Base-by-base conservation (phyloP, 2,113 vertebrate genomes). In the Poeciliopsis retropinna region DNA sequence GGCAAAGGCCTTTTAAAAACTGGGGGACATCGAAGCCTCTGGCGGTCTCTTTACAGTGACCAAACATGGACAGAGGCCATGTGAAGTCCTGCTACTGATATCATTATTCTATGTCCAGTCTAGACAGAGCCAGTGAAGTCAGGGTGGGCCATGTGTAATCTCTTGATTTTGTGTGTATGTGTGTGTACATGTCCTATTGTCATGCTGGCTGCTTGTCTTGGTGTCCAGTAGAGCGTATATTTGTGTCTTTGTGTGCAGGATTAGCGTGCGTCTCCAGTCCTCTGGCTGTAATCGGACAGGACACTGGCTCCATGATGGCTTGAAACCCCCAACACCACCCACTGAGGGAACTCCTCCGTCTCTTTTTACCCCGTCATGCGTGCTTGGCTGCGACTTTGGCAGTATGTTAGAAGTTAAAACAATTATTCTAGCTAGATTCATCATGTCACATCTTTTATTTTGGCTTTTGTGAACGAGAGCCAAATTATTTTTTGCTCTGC, bases 251-350 rank as follows among this genome's bases (percentile, higher is more conserved):
- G 51, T 78, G 81, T 65, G 84, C n/a, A 71, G 89, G 91, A 92
- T 93, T 94, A 93, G 90, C 85, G 69, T 91, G 91, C 92, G 76
- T 89, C 88, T 93, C 90, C 87, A 86, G 82, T 90, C 83, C 87
- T 88, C 80, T 91, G 89, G 89, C 88, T 89, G 90, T 94, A 94
- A 94, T 94, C 81, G 88, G 90, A 92, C 78, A 70, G 88, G 93
- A 94, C 93, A 93, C 76, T 92, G 93, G 93, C 93, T 94, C 93
- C 93, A 91, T 85, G 87, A 88, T 85, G 89, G 86, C 89, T 88
- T 88, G 60, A 83, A 75, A 47, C 87, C 88, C 92, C 85, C 90
- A 70, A 80, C 88, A 75, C 73, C 83, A 83, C 85, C 89, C 87
- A 89, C 87, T 85, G 85, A 19, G 90, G 84, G 81, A 88, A 77